Evolutionary conservation across 2,888 invertebrate genomes (phyloP).

Genomic region (Tinea semifulvella): DNA sequence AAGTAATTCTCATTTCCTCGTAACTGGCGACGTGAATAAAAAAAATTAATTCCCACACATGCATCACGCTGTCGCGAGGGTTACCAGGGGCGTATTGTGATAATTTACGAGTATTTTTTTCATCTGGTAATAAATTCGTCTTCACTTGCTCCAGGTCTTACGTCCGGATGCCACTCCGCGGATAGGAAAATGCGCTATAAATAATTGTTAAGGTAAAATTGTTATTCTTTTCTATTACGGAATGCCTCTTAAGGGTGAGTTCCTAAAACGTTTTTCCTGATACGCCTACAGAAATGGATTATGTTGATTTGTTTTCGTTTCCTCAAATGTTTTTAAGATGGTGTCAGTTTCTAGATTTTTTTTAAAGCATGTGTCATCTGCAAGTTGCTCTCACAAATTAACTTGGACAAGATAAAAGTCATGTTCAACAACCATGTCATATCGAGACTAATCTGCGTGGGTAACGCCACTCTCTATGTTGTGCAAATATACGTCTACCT

Average conservation of each 20-base stretch:
- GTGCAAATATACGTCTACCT: too few species aligned
- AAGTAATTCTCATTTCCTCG: constrained; percentile 5
- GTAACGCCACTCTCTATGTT: too few species aligned
- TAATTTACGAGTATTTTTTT: constrained; percentile 35
- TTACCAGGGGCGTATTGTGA: constrained; percentile 24
- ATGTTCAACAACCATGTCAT: too few species aligned
- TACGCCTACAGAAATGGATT: constrained; percentile 12
- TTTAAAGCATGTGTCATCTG: too few species aligned
- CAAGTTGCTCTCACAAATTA: too few species aligned
- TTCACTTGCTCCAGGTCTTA: constrained; percentile 26
- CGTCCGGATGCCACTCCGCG: constrained; percentile 22
- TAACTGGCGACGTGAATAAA: constrained; percentile 19
- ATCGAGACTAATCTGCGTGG: too few species aligned
- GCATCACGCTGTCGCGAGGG: constrained; percentile 33
- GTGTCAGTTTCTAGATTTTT: too few species aligned
- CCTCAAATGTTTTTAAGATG: neutral
- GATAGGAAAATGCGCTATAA: constrained; percentile 18
- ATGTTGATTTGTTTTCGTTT: constrained; percentile 14
- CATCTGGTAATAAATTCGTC: constrained; percentile 38
- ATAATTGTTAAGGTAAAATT: constrained; percentile 18
- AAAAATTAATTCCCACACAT: constrained; percentile 37
- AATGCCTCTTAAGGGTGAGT: constrained; percentile 13
- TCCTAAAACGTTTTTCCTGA: constrained; percentile 1
- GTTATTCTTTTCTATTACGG: constrained; percentile 16
- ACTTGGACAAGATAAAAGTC: too few species aligned